Base-by-base conservation (phyloP, 2,797 vertebrate species). In the Poecilia wingei region DNA sequence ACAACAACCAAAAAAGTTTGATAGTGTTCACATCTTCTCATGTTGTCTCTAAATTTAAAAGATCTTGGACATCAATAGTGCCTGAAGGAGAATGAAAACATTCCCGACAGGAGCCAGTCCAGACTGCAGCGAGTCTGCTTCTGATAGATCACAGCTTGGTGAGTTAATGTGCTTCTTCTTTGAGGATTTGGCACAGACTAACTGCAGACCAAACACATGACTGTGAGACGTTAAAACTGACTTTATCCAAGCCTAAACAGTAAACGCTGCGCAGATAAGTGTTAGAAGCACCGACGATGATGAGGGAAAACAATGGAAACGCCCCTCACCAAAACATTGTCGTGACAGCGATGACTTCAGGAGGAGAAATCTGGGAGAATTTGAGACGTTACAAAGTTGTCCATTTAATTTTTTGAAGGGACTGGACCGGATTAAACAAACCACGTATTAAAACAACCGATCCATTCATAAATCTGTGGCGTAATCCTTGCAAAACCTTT, bases 111-210 rank as follows among this genome's bases (percentile, higher is more conserved):
- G 82, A 89, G 80, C 83, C 82, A 74, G 78, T 88, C 82, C 82
- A 86, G 78, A 87, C 81, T 79, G 79, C 76, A 86, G 64, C 39
- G 72, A 82, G 76, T 83, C 39, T 74, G 82, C 74, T 82, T 36
- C 76, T 46, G 78, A 87, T 78, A 79, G 80, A 83, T 85, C 68
- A 51, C 86, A 86, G 84, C 75, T 81, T 80, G 78, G 83, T 86
- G 88, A 91, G 72, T 90, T 92, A 91, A 93, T 92, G 89, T 79
- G 90, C 78, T 82, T 88, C 92, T 94, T 93, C 94, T 87, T 93
- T 93, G 80, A 89, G 88, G 68, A 87, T 79, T 92, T 95, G 92
- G 93, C 94, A 88, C 59, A 0, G 69, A 78, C 45, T 49, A 33
- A 71, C 53, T 78, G 81, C 84, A 91, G 90, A 93, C 87, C 89